Base-by-base conservation (phyloP, 2,888 invertebrate genomes). In the Netelia virgata region DNA sequence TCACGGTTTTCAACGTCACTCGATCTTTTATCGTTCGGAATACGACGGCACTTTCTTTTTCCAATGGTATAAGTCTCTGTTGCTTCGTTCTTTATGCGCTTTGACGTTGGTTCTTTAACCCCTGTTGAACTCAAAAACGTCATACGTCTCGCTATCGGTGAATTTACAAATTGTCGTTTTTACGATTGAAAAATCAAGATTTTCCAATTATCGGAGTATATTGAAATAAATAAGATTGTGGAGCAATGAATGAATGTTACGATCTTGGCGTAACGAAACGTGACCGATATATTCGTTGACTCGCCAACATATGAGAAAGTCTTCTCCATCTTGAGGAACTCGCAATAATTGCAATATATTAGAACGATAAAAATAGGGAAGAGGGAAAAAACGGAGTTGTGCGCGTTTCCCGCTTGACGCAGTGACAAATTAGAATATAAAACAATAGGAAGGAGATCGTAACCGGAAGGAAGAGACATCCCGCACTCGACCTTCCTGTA, bases 371-470 rank as follows among this genome's bases (percentile, higher is more conserved):
- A 43, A 43, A 41, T 64, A 6, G 11, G 36, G 11, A 14, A 57
- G 18, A 14, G 41, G n/a, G 57, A n/a, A 41, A 57, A 57, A 57
- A 11, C 5, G 55, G 11, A 11, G 16, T 36, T 8, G 53, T 53
- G 70, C 14, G 3, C 36, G 16, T 41, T 14, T 5, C 43, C 8
- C 47, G 28, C 11, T 20, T 78, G 82, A 68, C 77, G 61, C 66
- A 70, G 69, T 85, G 86, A 88, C 87, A 84, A 88, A 87, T 88
- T 88, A 86, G 83, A 86, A 85, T 85, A 84, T 83, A 82, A 86
- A 87, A 87, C 83, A 88, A 87, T 83, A 66, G 82, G 70, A 20
- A 47, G 28, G n/a, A 68, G 76, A 82, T 73, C 78, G 72, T 79
- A 77, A 84, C n/a, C 10, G 18, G 59, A 20, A 18, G 10, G 43